Conservation (phyloP, 2,888 invertebrate genomes). For the Macrosoma leucophasiata region DNA sequence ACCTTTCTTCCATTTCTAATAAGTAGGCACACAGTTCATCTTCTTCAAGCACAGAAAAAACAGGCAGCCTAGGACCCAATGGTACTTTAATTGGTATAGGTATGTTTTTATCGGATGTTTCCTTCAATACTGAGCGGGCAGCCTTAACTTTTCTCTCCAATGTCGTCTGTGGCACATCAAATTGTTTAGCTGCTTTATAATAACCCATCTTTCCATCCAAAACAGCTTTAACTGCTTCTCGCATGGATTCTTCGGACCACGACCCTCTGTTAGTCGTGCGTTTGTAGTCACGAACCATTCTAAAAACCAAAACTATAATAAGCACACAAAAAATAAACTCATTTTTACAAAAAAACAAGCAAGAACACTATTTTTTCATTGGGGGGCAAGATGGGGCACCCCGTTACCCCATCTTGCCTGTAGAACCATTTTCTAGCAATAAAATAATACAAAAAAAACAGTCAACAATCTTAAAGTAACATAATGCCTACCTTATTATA, state of each 20-base stretch:
- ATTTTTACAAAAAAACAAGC: conserved; percentile 4
- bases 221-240: conserved; percentile 17
- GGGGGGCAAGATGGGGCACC: too few species aligned
- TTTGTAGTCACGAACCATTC: conserved; percentile 19
- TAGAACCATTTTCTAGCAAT: too few species aligned
- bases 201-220: conserved; percentile 19
- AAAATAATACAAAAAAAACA: too few species aligned
- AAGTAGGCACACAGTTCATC: conserved; percentile 14
- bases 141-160: conserved; percentile 14
- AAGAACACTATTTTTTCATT: conserved; percentile 3
- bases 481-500: too few species aligned
- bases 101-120: conserved; percentile 4
- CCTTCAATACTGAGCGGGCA: conserved; percentile 8
- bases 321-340: conserved; percentile 4
- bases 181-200: conserved; percentile 18
- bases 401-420: too few species aligned
- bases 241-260: conserved; percentile 17
- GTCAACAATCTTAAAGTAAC: too few species aligned
- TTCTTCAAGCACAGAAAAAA: conserved; percentile 16
- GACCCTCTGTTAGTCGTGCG: conserved; percentile 13
- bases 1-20: conserved; percentile 19
- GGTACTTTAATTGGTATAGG: conserved; percentile 8
- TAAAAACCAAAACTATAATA: conserved; percentile 7
- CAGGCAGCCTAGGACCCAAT: conserved; percentile 9
- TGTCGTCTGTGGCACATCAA: conserved; percentile 18